Conservation (phyloP, 2,888 invertebrate species). For the Trachelus troglodyta region DNA sequence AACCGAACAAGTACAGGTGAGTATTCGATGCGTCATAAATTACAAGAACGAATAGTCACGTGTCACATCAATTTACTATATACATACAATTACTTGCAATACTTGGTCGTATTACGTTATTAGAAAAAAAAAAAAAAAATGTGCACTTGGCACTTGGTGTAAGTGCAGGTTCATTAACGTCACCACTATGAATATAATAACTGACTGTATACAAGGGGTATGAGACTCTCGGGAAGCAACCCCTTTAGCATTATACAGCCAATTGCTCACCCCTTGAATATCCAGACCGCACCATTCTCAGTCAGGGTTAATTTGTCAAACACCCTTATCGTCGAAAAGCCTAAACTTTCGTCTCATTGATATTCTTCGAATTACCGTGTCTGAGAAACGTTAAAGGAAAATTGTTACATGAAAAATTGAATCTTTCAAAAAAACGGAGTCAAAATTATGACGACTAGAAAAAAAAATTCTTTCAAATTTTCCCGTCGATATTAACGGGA, state of each 20-base stretch:
- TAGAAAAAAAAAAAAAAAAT: too few species aligned
- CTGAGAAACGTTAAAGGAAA: not conserved
- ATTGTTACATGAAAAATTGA: not conserved
- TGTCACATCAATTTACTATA: not conserved
- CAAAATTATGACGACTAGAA: not conserved
- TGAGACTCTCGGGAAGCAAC: slow-evolving; percentile 23
- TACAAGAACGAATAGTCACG: slow-evolving; percentile 10
- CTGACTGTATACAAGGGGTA: slow-evolving; percentile 6
- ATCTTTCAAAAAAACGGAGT: not conserved
- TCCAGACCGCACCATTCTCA: slow-evolving; percentile 3
- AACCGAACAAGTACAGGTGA: slow-evolving; percentile 65
- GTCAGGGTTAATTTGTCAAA: slow-evolving; percentile 3
- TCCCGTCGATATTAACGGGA: not conserved
- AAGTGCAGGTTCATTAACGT: slow-evolving; percentile 1
- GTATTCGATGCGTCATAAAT: slow-evolving; percentile 16
- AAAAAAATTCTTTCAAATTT: not conserved
- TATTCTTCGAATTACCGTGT: not conserved
- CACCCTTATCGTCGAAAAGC: not conserved
- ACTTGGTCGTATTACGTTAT: too few species aligned
- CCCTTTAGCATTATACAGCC: slow-evolving; percentile 56
- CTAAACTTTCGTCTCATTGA: not conserved
- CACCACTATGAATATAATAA: slow-evolving; percentile 1
- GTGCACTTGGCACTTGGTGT: not conserved
- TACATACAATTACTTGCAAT: not conserved
- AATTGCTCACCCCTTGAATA: slow-evolving; percentile 55